phyloP scores from a whole-genome alignment of 2,888 invertebrate genomes.

The Vesta saturnalis region DNA sequence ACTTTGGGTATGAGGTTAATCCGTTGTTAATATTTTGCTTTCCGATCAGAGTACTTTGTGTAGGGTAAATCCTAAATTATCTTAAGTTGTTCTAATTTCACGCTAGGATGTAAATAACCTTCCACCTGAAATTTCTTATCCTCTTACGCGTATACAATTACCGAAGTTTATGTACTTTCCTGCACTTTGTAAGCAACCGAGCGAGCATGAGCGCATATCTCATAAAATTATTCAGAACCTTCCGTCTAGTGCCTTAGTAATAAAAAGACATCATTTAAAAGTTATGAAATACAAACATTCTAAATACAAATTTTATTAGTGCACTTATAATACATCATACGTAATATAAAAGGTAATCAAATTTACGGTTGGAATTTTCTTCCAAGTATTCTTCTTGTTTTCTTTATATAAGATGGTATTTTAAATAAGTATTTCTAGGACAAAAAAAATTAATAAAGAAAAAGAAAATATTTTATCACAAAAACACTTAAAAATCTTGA shows the following conservation, averaged over 20 bases:
- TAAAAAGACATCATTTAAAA: conserved; percentile 24
- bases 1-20: background rate
- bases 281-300: conserved; percentile 17
- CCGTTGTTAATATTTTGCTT: conserved; percentile 20
- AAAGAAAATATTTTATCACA: too few species aligned
- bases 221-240: conserved; percentile 34
- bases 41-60: conserved; percentile 23
- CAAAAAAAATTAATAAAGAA: background rate
- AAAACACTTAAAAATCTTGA: background rate
- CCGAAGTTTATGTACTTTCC: conserved; percentile 44
- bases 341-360: conserved; percentile 9
- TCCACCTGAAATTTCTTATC: conserved; percentile 52
- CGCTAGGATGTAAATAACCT: conserved; percentile 52
- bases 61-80: conserved; percentile 46
- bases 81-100: conserved; percentile 49
- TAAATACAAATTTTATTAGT: conserved; percentile 13
- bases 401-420: background rate
- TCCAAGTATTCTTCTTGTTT: background rate
- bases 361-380: conserved; percentile 8
- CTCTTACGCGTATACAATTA: conserved; percentile 49
- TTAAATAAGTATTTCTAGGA: too few species aligned
- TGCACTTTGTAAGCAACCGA: conserved; percentile 42
- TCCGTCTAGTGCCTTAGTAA: conserved; percentile 24
- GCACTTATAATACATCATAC: conserved; percentile 13
- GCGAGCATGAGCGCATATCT: conserved; percentile 32